phyloP scores from a whole-genome alignment of 2,888 invertebrate species.

The Himalopsyche kuldschensis region DNA sequence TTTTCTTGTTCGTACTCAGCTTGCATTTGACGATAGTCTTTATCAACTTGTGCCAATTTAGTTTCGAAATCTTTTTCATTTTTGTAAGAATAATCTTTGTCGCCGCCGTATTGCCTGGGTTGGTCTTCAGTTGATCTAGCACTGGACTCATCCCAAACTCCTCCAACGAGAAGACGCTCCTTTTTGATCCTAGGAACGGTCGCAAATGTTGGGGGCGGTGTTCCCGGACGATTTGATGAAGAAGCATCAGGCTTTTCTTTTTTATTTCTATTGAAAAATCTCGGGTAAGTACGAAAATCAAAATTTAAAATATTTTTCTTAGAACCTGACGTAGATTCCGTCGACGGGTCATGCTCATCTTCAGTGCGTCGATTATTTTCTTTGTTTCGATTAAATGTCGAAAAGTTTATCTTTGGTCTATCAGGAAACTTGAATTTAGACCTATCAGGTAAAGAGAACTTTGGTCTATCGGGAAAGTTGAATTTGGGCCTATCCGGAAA shows the following conservation, averaged over 20 bases:
- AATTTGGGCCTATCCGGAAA: constrained; percentile 65
- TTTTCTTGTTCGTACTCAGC: constrained; percentile 61
- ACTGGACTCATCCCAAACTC: constrained; percentile 40
- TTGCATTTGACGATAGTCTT: constrained; percentile 61
- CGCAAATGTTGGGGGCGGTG: constrained; percentile 67
- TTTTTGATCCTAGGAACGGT: constrained; percentile 63
- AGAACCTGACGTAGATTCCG: constrained; percentile 57
- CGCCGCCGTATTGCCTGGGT: constrained; percentile 47
- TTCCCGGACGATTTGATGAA: constrained; percentile 61
- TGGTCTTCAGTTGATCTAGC: constrained; percentile 58
- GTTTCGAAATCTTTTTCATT: constrained; percentile 45
- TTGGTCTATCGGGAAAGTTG: constrained; percentile 56
- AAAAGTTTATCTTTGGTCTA: constrained; percentile 64
- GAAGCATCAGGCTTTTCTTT: constrained; percentile 57
- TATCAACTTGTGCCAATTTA: constrained; percentile 49
- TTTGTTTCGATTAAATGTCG: constrained; percentile 62
- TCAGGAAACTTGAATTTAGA: constrained; percentile 67
- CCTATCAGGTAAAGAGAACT: constrained; percentile 59
- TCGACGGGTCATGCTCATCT: constrained; percentile 52
- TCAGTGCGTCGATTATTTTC: constrained; percentile 50
- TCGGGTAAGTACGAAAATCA: constrained; percentile 78
- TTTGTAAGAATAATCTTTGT: constrained; percentile 37
- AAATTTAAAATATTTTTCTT: constrained; percentile 67
- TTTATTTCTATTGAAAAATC: constrained; percentile 60
- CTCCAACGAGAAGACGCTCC: constrained; percentile 31